Conservation (phyloP, 2,888 invertebrate genomes). For the Sipunculus nudus region DNA sequence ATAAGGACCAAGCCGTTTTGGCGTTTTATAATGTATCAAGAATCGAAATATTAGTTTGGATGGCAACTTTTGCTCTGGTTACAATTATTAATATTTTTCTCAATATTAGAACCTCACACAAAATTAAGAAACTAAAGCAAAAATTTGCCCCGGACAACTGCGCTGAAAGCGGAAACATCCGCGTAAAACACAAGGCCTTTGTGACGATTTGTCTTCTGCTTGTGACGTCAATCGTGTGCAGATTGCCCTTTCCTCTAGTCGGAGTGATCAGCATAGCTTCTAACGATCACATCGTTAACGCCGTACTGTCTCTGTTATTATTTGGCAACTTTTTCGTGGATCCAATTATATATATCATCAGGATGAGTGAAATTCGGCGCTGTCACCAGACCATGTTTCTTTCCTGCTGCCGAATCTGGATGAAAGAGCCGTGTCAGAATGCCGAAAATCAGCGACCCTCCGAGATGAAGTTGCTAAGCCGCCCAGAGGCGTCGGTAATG, state of each 20-base stretch:
- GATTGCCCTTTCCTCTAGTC: slow-evolving; percentile 33
- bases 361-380: slow-evolving; percentile 25
- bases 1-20: slow-evolving; percentile 11
- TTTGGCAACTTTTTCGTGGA: slow-evolving; percentile 35
- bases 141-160: slow-evolving; percentile 11
- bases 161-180: slow-evolving; percentile 23
- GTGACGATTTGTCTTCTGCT: slow-evolving; percentile 31
- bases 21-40: slow-evolving; percentile 16
- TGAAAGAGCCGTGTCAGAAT: too few relatives aligned
- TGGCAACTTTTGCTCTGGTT: slow-evolving; percentile 26
- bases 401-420: not conserved
- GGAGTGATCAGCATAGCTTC: slow-evolving; percentile 19
- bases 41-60: slow-evolving; percentile 37
- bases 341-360: slow-evolving; percentile 31
- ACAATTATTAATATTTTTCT: slow-evolving; percentile 25
- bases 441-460: too few relatives aligned
- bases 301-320: slow-evolving; percentile 25
- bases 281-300: slow-evolving; percentile 15
- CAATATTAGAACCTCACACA: slow-evolving; percentile 22
- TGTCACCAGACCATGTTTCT: not conserved
- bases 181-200: slow-evolving; percentile 34
- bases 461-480: too few relatives aligned
- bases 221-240: slow-evolving; percentile 25
- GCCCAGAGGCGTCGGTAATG: too few relatives aligned
- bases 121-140: slow-evolving; percentile 24